Percentiles rank a stretch among this genome's conserved stretches.
Conservation (phyloP, 1,140 invertebrate genomes). For the Hestina assimilis region DNA sequence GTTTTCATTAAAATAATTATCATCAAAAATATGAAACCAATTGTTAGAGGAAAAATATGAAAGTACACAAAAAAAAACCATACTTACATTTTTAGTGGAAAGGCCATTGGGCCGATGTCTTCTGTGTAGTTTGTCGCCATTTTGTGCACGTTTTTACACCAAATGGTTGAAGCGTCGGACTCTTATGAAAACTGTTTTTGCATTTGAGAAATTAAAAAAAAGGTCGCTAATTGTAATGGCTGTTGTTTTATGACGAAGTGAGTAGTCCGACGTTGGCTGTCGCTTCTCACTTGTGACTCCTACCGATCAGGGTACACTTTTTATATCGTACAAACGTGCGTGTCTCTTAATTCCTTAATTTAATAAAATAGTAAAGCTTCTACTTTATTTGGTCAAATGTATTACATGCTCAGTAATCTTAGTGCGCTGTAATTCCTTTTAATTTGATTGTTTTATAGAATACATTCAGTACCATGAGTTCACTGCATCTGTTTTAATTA, state of each 20-base stretch:
- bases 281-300: conserved; percentile 73
- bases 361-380: conserved; percentile 74
- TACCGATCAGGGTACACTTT: conserved; percentile 30
- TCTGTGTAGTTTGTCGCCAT: conserved; percentile 64
- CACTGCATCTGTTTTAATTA: neutral
- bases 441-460: conserved; percentile 30
- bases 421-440: conserved; percentile 38
- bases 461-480: conserved; percentile 2
- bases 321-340: conserved; percentile 66
- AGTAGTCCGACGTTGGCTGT: conserved; percentile 70
- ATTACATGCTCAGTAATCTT: conserved; percentile 54
- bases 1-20: neutral
- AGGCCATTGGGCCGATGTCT: conserved; percentile 57
- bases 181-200: conserved; percentile 19
- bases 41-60: neutral
- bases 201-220: conserved; percentile 26
- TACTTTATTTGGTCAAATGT: conserved; percentile 64
- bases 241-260: conserved; percentile 60
- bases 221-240: conserved; percentile 15
- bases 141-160: conserved; percentile 48
- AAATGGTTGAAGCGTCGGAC: conserved; percentile 40
- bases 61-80: conserved; percentile 18
- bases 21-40: neutral
- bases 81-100: conserved; percentile 70
- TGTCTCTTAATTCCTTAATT: conserved; percentile 76